These are phyloP conservation scores for Chaenogobius annularis DNA, from an alignment of 2,113 vertebrate species.

Conservation along the genomic window DNA sequence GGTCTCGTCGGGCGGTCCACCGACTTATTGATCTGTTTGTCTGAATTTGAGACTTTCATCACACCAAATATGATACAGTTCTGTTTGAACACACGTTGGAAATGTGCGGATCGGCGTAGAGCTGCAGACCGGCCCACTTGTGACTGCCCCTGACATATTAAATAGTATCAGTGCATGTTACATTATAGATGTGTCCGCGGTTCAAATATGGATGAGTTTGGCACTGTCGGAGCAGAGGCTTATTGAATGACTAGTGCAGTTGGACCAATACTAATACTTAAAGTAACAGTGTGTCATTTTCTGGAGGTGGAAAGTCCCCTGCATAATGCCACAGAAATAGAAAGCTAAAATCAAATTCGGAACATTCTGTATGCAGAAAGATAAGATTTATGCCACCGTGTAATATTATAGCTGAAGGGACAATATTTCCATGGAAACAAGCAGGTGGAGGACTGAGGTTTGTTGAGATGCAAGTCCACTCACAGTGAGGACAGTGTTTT, in stretches of 20 bases:
- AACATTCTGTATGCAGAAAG: too few species aligned
- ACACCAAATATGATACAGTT: not conserved
- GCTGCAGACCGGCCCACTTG: not conserved
- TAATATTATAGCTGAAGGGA: too few species aligned
- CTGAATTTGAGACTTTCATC: not conserved
- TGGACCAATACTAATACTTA: not conserved
- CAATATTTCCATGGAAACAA: too few species aligned
- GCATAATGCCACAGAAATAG: too few species aligned
- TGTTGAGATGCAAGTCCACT: too few species aligned
- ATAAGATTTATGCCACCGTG: too few species aligned
- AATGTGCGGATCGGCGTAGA: not conserved
- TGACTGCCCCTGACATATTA: constrained; percentile 23
- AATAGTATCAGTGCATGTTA: constrained; percentile 15
- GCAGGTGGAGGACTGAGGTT: too few species aligned
- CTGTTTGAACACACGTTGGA: not conserved
- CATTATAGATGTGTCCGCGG: constrained; percentile 30
- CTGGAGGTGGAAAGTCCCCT: too few species aligned
- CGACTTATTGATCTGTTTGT: not conserved
- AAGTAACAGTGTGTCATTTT: not conserved
- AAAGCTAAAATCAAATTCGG: too few species aligned
- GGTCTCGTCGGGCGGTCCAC: too few species aligned
- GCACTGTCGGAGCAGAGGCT: not conserved
- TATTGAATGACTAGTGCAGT: not conserved
- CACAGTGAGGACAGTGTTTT: too few species aligned
- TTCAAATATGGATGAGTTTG: constrained; percentile 41